Evolutionary conservation across 1,140 invertebrate species (phyloP), one percentile per base, ranked within the genome.

Genomic region (Leptoteleia sp.): DNA sequence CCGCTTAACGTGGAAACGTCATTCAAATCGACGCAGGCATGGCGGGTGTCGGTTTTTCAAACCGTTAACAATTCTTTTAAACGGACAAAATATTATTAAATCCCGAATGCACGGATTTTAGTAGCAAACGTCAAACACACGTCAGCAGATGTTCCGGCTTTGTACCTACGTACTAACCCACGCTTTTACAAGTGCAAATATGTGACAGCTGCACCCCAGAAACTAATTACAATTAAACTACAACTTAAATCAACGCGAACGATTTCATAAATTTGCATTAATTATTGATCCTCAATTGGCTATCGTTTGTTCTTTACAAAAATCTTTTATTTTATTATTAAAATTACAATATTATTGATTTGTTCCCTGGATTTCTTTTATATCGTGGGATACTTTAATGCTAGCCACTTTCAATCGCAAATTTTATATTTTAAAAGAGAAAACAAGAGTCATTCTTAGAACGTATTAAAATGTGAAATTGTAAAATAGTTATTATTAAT

Each of bases 111-210:
- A 31, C 19, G 57, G 68, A 62, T 72, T 72, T 72, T 52, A n/a
- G 27, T 72, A 72, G 38, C 68, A 55, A 3, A 61, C 68, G 57
- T 72, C 57, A 72, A 62, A 38, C 25, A 45, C 31, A 54, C 48
- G 57, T 72, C 22, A 54, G 37, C 68, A 72, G 68, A 72, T 72
- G 68, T 72, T 62, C 29, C 9, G 4, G 12, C 13, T 8, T 17
- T 31, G 50, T 52, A 27, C 42, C 43, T 48, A 35, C 22, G 31
- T 9, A 33, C 40, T 22, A 33, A 50, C 43, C 52, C 54, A 59
- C 57, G 47, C 55, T 55, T 52, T 55, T 62, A 43, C 57, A 72
- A 62, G 57, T 62, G 68, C 19, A 61, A 61, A 71, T 50, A 59
- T 43, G 27, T 52, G 55, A 52, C 67, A 61, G 54, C 67, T 61